Conservation (phyloP, 92 coral and sea anemone species). For the Bergia sp. region DNA sequence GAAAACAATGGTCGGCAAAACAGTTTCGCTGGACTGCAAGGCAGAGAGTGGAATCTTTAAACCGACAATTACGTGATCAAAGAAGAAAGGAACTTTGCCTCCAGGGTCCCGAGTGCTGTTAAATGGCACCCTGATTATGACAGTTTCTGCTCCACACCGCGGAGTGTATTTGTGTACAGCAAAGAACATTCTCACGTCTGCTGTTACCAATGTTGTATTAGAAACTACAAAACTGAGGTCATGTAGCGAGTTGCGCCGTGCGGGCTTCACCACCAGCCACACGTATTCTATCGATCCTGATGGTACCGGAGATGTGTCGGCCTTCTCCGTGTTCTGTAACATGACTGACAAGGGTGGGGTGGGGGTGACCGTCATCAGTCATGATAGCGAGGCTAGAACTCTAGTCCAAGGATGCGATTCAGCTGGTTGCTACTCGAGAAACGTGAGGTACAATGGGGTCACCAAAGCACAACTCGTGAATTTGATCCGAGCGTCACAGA, state of each 20-base stretch:
- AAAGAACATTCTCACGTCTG: conserved; percentile 36
- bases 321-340: conserved; percentile 64
- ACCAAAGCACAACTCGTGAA: conserved; percentile 55
- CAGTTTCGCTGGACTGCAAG: conserved; percentile 50
- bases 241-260: conserved; percentile 62
- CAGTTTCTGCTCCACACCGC: conserved; percentile 39
- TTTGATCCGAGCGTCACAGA: conserved; percentile 53
- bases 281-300: conserved; percentile 57
- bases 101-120: conserved; percentile 39
- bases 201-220: conserved; percentile 40
- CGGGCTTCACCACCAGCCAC: conserved; percentile 54
- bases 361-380: conserved; percentile 72
- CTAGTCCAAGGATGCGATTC: conserved; percentile 56
- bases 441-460: conserved; percentile 59
- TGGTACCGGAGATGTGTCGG: conserved; percentile 48
- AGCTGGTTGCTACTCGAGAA: conserved; percentile 55
- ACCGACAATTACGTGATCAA: conserved; percentile 60
- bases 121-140: conserved; percentile 57
- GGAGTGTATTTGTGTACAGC: conserved; percentile 59
- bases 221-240: conserved; percentile 44
- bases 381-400: conserved; percentile 61
- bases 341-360: conserved; percentile 69
- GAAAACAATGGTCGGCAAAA: conserved; percentile 23
- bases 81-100: conserved; percentile 38
- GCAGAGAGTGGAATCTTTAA: conserved; percentile 51